Percentiles rank a stretch among this genome's conserved stretches.
phyloP scores from a whole-genome alignment of 2,888 invertebrate genomes.

The Pheosia tremula region DNA sequence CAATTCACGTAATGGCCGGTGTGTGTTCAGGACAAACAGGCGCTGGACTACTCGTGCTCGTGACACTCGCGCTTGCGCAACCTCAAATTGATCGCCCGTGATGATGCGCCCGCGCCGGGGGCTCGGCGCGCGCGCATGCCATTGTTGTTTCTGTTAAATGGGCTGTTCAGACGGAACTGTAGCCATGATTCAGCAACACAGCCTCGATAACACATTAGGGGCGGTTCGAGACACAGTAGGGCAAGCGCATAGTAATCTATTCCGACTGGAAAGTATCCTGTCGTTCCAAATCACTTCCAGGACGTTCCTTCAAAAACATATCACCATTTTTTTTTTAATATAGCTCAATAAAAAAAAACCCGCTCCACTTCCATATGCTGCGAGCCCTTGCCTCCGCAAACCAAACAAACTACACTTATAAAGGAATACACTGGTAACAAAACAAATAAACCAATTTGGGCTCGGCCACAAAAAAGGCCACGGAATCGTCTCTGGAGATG shows the following conservation, averaged over 20 bases:
- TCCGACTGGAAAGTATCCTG: slow-evolving; percentile 40
- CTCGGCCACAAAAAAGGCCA: slow-evolving; percentile 66
- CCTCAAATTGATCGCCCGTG: slow-evolving; percentile 36
- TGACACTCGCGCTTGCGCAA: slow-evolving; percentile 27
- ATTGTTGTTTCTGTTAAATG: slow-evolving; percentile 55
- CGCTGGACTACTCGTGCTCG: slow-evolving; percentile 13
- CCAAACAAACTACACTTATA: slow-evolving; percentile 72
- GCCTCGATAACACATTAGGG: slow-evolving; percentile 50
- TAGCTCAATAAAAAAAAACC: slow-evolving; percentile 32
- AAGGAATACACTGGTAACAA: slow-evolving; percentile 75
- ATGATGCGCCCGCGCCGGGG: slow-evolving; percentile 15
- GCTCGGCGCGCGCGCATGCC: slow-evolving; percentile 23
- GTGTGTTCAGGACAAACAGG: slow-evolving; percentile 29
- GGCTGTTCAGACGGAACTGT: slow-evolving; percentile 49
- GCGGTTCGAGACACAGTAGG: slow-evolving; percentile 45
- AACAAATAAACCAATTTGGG: slow-evolving; percentile 82
- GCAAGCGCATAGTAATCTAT: slow-evolving; percentile 32
- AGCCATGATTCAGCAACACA: slow-evolving; percentile 57
- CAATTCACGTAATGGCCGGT: slow-evolving; percentile 39
- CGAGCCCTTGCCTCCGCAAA: slow-evolving; percentile 63
- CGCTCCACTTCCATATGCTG: slow-evolving; percentile 56
- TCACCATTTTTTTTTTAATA: slow-evolving; percentile 42
- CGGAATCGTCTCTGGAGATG: slow-evolving; percentile 62
- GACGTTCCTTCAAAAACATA: slow-evolving; percentile 33
- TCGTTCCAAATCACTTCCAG: slow-evolving; percentile 37